Evolutionary conservation across 2,888 invertebrate genomes (phyloP), one percentile per base, ranked within the genome.

Genomic region (Drosophila kokeensis): DNA sequence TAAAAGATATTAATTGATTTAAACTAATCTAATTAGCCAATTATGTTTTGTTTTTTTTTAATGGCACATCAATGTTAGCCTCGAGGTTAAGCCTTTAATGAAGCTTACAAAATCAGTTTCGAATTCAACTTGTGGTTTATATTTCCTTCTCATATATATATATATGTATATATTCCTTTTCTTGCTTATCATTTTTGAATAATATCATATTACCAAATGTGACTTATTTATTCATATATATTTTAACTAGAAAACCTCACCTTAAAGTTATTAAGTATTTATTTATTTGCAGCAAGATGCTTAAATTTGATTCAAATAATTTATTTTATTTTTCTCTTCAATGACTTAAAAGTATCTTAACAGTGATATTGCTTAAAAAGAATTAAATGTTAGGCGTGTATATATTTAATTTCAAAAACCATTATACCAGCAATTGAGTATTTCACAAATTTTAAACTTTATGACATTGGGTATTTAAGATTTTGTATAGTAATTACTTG

Each of bases 391-490:
- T 21, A 13, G 13, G 13, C 2, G 45, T 15, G 21, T 15, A 45
- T 8, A 7, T 15, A 24, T 45, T 24, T 21, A 21, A 45, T 15
- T 24, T 45, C 4, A 45, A 34, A 34, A 45, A 32, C 27, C 53
- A 38, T 69, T 52, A 52, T 45, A 24, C 0, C 38, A 34, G 30
- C 24, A 10, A 24, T 21, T 11, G 21, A 50, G 40, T 32, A 58
- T 38, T 69, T 58, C 11, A 45, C n/a, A n/a, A 40, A 11, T 21
- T 21, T 29, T n/a, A 30, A 36, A 18, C 15, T 15, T 38, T 21
- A 36, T 45, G 42, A 13, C 27, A 55, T 18, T 57, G 30, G 49
- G 57, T 34, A 53, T 62, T 73, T 42, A 40, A 53, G 45, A 72
- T 62, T 59, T 55, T 45, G 21, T 48, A 50, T 36, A 59, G 50